Evolutionary conservation across 2,797 vertebrate genomes (phyloP).

Genomic region (Chaetophractus vellerosus): DNA sequence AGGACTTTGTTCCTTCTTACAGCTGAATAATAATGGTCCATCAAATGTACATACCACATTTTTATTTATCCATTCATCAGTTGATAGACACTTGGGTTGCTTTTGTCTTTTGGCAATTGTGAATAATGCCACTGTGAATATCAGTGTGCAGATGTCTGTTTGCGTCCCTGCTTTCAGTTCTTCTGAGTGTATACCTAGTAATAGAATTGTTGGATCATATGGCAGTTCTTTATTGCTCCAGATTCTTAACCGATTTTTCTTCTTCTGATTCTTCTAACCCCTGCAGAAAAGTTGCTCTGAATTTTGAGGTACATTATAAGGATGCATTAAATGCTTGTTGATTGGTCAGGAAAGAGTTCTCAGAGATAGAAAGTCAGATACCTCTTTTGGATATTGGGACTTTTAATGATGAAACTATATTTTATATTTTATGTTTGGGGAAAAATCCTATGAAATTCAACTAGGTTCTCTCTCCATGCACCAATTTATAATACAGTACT

Average conservation of each 20-base stretch:
- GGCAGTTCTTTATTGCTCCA: not conserved
- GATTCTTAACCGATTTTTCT: not conserved
- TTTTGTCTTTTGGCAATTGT: no score
- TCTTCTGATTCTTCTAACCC: not conserved
- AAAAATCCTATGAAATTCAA: not conserved
- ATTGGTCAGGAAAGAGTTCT: not conserved
- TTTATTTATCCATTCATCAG: no score
- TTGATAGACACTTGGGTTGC: no score
- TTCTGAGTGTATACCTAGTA: no score
- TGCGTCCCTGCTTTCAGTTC: no score
- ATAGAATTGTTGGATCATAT: no score
- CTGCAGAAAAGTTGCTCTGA: constrained; percentile 6
- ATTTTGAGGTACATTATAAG: not conserved
- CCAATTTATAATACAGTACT: not conserved
- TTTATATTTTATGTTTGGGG: not conserved
- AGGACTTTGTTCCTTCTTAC: no score
- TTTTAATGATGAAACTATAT: not conserved
- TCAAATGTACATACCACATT: no score
- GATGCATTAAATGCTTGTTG: not conserved
- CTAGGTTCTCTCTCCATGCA: not conserved
- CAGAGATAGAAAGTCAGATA: not conserved
- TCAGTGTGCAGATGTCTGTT: no score
- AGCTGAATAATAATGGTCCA: no score
- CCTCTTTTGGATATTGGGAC: not conserved
- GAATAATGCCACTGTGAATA: no score